phyloP scores from a whole-genome alignment of 2,113 vertebrate genomes.

The Deroptyus accipitrinus region DNA sequence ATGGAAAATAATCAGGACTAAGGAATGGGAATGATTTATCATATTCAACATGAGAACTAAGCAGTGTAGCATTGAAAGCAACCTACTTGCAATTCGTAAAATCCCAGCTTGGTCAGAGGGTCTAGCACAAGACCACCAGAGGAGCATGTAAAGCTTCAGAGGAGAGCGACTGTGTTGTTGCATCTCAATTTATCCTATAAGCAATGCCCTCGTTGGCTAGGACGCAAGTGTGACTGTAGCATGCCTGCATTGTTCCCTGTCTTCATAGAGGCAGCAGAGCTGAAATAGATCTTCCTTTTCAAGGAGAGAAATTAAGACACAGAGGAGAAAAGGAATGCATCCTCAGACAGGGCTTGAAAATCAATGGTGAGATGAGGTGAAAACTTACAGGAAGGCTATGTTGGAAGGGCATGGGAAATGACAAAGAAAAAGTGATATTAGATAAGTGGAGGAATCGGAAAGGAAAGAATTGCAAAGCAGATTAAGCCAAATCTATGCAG shows the following conservation, averaged over 20 bases:
- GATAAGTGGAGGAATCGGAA: slow-evolving; percentile 1
- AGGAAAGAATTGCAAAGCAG: neutral
- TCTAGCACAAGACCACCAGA: neutral
- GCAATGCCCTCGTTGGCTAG: neutral
- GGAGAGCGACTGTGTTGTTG: neutral
- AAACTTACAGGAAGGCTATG: slow-evolving; percentile 30
- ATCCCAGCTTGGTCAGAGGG: neutral
- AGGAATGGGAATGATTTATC: neutral
- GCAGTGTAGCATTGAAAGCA: neutral
- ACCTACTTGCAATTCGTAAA: neutral
- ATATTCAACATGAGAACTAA: neutral
- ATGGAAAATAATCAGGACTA: slow-evolving; percentile 1
- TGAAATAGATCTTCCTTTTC: slow-evolving; percentile 48
- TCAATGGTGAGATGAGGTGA: slow-evolving; percentile 56
- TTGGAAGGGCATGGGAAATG: slow-evolving; percentile 28
- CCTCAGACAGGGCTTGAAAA: slow-evolving; percentile 46
- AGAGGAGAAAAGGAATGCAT: slow-evolving; percentile 31
- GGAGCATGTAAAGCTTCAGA: neutral
- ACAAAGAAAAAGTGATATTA: neutral
- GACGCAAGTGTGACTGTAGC: neutral
- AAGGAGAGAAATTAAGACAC: slow-evolving; percentile 47
- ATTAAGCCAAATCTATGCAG: slow-evolving; percentile 35
- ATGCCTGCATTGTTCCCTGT: neutral
- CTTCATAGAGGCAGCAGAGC: slow-evolving; percentile 21
- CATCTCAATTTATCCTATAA: slow-evolving; percentile 12